Conservation (phyloP, 1,140 invertebrate species). For the Telenomus remus region DNA sequence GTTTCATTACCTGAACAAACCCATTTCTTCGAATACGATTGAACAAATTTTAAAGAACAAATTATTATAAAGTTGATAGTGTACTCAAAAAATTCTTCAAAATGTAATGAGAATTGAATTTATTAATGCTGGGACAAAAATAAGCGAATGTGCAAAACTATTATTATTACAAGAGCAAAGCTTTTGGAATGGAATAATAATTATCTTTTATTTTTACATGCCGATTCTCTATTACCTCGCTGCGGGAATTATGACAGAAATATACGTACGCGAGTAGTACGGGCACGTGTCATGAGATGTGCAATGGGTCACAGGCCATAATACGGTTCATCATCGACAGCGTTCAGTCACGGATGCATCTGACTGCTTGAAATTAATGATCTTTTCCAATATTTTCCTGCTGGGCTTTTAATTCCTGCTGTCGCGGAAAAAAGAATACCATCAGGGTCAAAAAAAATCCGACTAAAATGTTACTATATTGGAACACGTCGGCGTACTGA, state of each 20-base stretch:
- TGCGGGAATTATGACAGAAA: constrained; percentile 56
- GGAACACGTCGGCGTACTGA: not conserved
- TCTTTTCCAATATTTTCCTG: constrained; percentile 66
- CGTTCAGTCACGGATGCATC: constrained; percentile 58
- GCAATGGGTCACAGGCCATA: constrained; percentile 63
- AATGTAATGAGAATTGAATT: too few relatives aligned
- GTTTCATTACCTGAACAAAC: too few relatives aligned
- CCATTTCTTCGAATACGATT: too few relatives aligned
- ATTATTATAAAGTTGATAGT: too few relatives aligned
- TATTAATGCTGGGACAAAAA: too few relatives aligned
- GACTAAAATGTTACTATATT: constrained; percentile 33
- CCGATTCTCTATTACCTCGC: constrained; percentile 58
- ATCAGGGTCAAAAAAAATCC: constrained; percentile 24
- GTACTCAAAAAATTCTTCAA: too few relatives aligned
- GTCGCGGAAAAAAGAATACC: constrained; percentile 52
- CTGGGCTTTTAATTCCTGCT: constrained; percentile 59
- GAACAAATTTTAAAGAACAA: too few relatives aligned
- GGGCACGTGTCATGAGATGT: constrained; percentile 58
- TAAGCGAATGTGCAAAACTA: constrained; percentile 22
- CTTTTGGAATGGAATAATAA: constrained; percentile 57
- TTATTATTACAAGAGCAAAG: constrained; percentile 31
- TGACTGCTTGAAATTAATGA: constrained; percentile 68
- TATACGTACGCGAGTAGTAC: constrained; percentile 60
- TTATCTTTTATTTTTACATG: constrained; percentile 59
- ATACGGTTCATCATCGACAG: constrained; percentile 65